phyloP scores from a whole-genome alignment of 1,140 invertebrate genomes.

The Andrena cerasifolii region DNA sequence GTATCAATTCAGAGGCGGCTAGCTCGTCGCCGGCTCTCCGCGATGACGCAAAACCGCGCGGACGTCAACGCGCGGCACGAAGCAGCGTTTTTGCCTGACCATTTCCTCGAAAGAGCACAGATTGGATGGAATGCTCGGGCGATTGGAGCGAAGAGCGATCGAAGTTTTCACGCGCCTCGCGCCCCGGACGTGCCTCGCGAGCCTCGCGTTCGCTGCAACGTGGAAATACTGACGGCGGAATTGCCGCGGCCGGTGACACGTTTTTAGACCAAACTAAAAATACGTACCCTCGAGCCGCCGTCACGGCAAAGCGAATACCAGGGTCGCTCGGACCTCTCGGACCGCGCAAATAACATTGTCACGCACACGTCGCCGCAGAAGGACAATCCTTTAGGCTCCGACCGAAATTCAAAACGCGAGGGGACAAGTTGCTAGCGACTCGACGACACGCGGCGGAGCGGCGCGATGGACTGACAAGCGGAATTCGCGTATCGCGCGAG shows the following conservation, averaged over 20 bases:
- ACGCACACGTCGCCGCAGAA: neutral
- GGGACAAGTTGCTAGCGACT: neutral
- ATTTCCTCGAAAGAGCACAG: neutral
- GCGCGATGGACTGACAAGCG: neutral
- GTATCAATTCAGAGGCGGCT: too few species aligned
- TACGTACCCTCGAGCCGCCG: conserved; percentile 47
- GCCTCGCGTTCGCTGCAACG: neutral
- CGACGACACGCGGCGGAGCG: neutral
- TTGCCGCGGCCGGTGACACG: conserved; percentile 36
- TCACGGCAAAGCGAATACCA: neutral
- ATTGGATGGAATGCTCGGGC: too few species aligned
- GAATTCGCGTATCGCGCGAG: neutral
- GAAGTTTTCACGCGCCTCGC: too few species aligned
- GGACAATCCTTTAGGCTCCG: neutral
- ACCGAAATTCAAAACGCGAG: neutral
- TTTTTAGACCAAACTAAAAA: conserved; percentile 72
- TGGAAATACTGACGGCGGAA: conserved; percentile 47
- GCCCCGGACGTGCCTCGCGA: too few species aligned
- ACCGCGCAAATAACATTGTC: neutral
- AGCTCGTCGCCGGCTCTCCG: neutral
- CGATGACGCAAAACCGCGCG: neutral
- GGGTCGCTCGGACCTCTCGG: neutral
- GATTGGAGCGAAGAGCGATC: too few species aligned
- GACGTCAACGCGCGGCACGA: neutral
- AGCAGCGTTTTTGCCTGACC: too few species aligned